Base-by-base conservation (phyloP, 2,797 vertebrate genomes). In the Channallabes apus region DNA sequence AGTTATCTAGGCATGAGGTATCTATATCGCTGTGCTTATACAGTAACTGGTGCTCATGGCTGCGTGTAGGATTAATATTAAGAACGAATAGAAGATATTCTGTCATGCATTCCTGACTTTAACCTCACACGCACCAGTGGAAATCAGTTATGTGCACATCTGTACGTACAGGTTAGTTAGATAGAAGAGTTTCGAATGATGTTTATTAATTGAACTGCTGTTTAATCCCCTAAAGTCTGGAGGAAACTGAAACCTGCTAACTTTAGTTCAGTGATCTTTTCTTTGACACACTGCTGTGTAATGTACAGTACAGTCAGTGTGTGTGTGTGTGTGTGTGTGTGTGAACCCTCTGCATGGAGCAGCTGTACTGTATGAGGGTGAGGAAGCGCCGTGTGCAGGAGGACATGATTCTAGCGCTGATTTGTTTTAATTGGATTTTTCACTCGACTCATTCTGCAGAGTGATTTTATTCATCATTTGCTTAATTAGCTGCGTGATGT, bases 391-490 rank as follows among this genome's bases (percentile, higher is more conserved):
- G 72, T 56, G 51, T 56, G 72, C 7, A 76, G 72, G 27, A 76
- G 72, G 72, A 76, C 17, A 76, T 76, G 0, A 56, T 75, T 75
- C 29, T 17, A 29, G 51, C 29, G n/a, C 46, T 56, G 72, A 76
- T 76, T 76, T 56, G 72, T 29, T 56, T 76, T 54, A 88, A 86
- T 73, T 77, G 0, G 80, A 86, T 85, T 67, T 87, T 83, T 84
- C 71, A 76, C 51, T 85, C 14, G 76, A 85, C 61, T 88, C 80
- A 86, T 89, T 54, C 46, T 56, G 51, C 7, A 29, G n/a, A 20
- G 17, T 29, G n/a, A 76, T 56, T 56, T 76, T 56, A 75, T 75
- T 29, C 15, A 75, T 75, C 72, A 75, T 56, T 18, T 75, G n/a
- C 46, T 46, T 75, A 32, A 56, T 75, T 75, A 56, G 6, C 51